Base-by-base conservation (phyloP, 2,888 invertebrate species). In the Synanthedon andrenaeformis region DNA sequence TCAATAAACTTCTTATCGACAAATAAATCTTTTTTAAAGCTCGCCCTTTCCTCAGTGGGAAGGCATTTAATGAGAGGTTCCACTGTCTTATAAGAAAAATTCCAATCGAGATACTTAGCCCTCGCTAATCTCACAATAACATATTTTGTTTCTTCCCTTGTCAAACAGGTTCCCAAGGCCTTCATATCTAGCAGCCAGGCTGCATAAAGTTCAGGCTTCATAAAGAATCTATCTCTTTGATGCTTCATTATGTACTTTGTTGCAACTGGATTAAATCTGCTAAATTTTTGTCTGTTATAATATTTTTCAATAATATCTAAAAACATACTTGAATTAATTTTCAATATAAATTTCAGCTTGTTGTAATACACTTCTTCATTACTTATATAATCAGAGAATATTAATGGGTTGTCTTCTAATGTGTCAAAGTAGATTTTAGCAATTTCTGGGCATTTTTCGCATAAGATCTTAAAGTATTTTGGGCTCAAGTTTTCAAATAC, bases 41-140 rank as follows among this genome's bases (percentile, higher is more conserved):
- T 54, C 0, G 61, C 54, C 58, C 74, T 64, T 19, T 72, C 71
- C 2, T 69, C 57, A 0, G 55, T 55, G 2, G 56, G 62, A 2
- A 79, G 42, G n/a, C 69, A 62, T 57, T 74, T 77, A 13, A 79
- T 58, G 1, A 79, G 58, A 2, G 74, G 73, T 56, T 80, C 78
- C 0, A 76, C 70, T 8, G 56, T 60, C 58, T 73, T 67, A 53
- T 76, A 80, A 1, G 65, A 54, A 54, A 81, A 76, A 66, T 68
- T 70, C 41, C 54, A 13, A 5, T 54, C 41, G 8, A 81, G 57
- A 53, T 69, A 81, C 12, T 69, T 62, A 6, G 79, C 75, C 52
- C 63, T 60, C 0, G 76, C 78, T 49, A 80, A 52, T 53, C 60
- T 64, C 0, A 74, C 10, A 2, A 76, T 59, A 1, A 77, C 55